Evolutionary conservation across 2,888 invertebrate species (phyloP), one percentile per base, ranked within the genome.

Genomic region (Micropterix aruncella): DNA sequence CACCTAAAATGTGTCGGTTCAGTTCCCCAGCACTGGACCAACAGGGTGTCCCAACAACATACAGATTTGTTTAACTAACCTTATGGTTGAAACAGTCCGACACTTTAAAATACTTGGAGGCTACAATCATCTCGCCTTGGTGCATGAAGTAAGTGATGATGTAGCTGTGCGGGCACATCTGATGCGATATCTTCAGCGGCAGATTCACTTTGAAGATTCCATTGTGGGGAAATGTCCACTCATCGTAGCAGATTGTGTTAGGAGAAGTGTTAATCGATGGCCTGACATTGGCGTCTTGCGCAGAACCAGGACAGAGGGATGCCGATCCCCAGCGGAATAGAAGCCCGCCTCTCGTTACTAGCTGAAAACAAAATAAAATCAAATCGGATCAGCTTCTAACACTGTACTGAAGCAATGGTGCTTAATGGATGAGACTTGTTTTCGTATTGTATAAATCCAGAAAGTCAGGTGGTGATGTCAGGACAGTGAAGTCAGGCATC

Each of bases 1-100:
- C n/a, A n/a, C n/a, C n/a, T n/a, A n/a, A n/a, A n/a, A n/a, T n/a
- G n/a, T n/a, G n/a, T n/a, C n/a, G n/a, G n/a, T n/a, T n/a, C n/a
- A n/a, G n/a, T n/a, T n/a, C n/a, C n/a, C n/a, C n/a, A n/a, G n/a
- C n/a, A n/a, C n/a, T n/a, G n/a, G n/a, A n/a, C n/a, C n/a, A n/a
- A n/a, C n/a, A n/a, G n/a, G n/a, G n/a, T n/a, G n/a, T n/a, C n/a
- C n/a, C n/a, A n/a, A n/a, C n/a, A n/a, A n/a, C n/a, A n/a, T n/a
- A n/a, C n/a, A n/a, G n/a, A n/a, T n/a, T n/a, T n/a, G 12, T 27
- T 45, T 38, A 45, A 36, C 53, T 53, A 54, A 77, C 79, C 66
- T 75, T 70, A 55, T 78, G 75, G 9, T 59, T 63, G 53, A 77
- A 75, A 54, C 78, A 78, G 19, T 72, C 70, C 3, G 71, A 65